Conservation (phyloP, 1,140 invertebrate genomes). For the Drosophila ambigua region DNA sequence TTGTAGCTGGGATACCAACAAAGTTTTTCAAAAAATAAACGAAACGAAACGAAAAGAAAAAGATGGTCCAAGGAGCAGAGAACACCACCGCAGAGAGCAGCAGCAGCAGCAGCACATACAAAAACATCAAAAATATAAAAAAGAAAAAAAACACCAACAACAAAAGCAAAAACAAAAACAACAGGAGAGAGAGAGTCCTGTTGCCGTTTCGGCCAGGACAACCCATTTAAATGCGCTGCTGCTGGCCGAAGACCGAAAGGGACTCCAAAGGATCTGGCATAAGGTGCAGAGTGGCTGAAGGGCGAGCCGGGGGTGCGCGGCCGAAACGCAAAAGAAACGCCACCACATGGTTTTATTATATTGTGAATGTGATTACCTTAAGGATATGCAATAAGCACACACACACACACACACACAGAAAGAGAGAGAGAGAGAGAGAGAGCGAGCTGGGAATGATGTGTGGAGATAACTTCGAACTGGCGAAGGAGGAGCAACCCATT, state of each 20-base stretch:
- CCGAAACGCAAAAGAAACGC: conserved; percentile 68
- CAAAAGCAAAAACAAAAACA: accelerated
- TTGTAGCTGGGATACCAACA: conserved; percentile 81
- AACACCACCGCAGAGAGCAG: conserved; percentile 11
- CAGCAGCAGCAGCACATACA: background rate
- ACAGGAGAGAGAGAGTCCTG: too few species aligned
- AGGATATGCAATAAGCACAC: conserved; percentile 81
- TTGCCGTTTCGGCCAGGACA: conserved; percentile 27
- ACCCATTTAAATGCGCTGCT: conserved; percentile 1
- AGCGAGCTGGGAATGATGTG: conserved; percentile 35
- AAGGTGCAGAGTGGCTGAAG: conserved; percentile 5
- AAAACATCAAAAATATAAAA: too few species aligned
- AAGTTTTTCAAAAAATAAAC: conserved; percentile 74
- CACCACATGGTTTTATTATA: conserved; percentile 82
- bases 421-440: conserved; percentile 8
- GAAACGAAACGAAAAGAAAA: conserved; percentile 39
- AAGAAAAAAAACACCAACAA: too few species aligned
- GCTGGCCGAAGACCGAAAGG: too few species aligned
- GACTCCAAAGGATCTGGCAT: background rate
- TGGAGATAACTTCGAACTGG: conserved; percentile 41
- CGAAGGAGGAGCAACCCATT: conserved; percentile 46
- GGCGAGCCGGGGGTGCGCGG: conserved; percentile 11
- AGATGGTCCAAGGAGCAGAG: conserved; percentile 9
- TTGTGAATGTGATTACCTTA: conserved; percentile 83
- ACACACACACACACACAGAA: conserved; percentile 32